Evolutionary conservation across 2,888 invertebrate species (phyloP), one percentile per base, ranked within the genome.

Genomic region (Sesia apiformis): DNA sequence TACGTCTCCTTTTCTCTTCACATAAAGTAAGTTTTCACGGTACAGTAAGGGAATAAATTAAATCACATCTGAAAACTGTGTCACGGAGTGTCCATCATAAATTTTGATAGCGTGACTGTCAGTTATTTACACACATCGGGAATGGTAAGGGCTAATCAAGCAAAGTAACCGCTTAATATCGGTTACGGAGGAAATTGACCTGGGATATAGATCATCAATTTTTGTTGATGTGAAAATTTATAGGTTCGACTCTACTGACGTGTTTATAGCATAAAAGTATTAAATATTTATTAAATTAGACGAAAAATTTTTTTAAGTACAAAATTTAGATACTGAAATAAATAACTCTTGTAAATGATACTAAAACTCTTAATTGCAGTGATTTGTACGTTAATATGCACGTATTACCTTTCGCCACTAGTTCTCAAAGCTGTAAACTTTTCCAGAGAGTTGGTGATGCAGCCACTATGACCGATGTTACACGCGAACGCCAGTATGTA

Each of bases 401-500:
- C 23, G 23, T 23, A 46, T 66, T 63, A 83, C 84, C 70, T 67
- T 4, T 60, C 57, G 38, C 65, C 62, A 51, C 63, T 67, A 7
- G 39, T 63, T 38, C 62, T 63, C 0, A 74, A 68, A 4, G 70
- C 71, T 3, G 49, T 65, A 61, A 78, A 90, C 55, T 78, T 82
- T 1, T 64, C 56, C 0, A 70, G 58, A 3, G 88, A 76, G 53
- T 87, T 63, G 3, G 54, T 60, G 40, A 83, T 58, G 63, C 95
- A 96, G 1, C 90, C 90, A 1, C 71, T 53, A 39, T 91, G 82
- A 0, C 91, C 92, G 51, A 92, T 87, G 61, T 86, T 89, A 70
- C 95, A 96, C 38, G 93, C 92, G 83, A 93, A 93, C 5, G 83
- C 63, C 0, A 93, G 67, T 0, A 91, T 72, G 59, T 67, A 80